Percentiles rank a stretch among this genome's conserved stretches.
These are phyloP conservation scores for Alaudala cheleensis DNA, from an alignment of 2,113 vertebrate genomes.

Conservation along the genomic window DNA sequence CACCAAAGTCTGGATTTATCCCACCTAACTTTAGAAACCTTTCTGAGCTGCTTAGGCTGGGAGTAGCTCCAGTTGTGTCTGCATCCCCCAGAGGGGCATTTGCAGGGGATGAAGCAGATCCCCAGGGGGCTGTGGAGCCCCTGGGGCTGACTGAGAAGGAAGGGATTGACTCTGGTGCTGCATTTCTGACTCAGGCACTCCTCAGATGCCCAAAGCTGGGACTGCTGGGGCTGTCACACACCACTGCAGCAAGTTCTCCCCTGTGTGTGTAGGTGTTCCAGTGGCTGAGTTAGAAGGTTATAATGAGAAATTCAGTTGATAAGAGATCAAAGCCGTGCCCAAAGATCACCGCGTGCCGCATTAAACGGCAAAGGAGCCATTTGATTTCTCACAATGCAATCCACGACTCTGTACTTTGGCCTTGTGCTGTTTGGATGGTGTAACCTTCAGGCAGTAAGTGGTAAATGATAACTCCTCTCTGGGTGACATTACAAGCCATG, in stretches of 20 bases:
- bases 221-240: neutral
- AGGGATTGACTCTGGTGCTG: neutral
- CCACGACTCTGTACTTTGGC: constrained; percentile 53
- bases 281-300: neutral
- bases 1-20: constrained; percentile 30
- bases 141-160: neutral
- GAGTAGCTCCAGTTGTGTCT: neutral
- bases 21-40: constrained; percentile 59
- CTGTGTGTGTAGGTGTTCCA: neutral
- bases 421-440: constrained; percentile 27
- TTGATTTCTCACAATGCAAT: neutral
- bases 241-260: neutral
- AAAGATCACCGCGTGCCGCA: neutral
- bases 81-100: neutral
- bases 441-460: constrained; percentile 44
- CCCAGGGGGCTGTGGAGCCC: neutral
- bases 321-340: constrained; percentile 37
- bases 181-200: neutral
- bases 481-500: neutral
- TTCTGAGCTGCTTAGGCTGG: constrained; percentile 40
- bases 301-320: constrained; percentile 6
- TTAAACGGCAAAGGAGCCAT: neutral
- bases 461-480: constrained; percentile 44
- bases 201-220: neutral
- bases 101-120: neutral